phyloP scores from a whole-genome alignment of 2,113 vertebrate genomes.

The Centropus bengalensis region DNA sequence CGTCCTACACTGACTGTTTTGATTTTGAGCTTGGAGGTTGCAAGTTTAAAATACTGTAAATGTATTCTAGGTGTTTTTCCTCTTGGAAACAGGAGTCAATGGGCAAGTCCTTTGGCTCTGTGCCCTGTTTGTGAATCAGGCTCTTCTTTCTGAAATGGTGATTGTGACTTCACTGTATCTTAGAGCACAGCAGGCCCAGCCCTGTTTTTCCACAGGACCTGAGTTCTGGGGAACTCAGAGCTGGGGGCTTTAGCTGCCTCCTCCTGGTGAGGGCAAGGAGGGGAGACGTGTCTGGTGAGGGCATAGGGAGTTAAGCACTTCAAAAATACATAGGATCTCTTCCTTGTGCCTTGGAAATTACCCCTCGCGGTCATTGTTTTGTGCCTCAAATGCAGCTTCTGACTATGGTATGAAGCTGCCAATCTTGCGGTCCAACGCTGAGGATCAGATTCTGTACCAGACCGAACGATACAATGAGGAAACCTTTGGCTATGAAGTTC shows the following conservation, averaged over 20 bases:
- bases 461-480: constrained; percentile 98
- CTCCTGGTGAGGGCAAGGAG: background rate
- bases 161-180: background rate
- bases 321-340: background rate
- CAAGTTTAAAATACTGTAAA: background rate
- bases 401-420: constrained; percentile 96
- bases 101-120: background rate
- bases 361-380: background rate
- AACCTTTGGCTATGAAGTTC: constrained; percentile 95
- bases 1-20: background rate
- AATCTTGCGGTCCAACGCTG: constrained; percentile 90
- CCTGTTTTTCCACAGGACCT: background rate
- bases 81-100: background rate
- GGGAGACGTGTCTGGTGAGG: rapidly evolving
- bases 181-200: background rate
- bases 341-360: background rate
- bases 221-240: background rate
- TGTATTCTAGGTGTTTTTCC: background rate
- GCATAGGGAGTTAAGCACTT: rapidly evolving
- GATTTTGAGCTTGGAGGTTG: background rate
- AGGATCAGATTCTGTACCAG: constrained; percentile 97
- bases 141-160: background rate
- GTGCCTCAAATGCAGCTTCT: constrained; percentile 80
- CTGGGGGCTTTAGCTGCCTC: background rate
- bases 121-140: background rate